A percentile compares a stretch with the other conserved stretches of the same genome.
Conservation (phyloP, 2,888 invertebrate species). For the Lacanobia wlatinum region DNA sequence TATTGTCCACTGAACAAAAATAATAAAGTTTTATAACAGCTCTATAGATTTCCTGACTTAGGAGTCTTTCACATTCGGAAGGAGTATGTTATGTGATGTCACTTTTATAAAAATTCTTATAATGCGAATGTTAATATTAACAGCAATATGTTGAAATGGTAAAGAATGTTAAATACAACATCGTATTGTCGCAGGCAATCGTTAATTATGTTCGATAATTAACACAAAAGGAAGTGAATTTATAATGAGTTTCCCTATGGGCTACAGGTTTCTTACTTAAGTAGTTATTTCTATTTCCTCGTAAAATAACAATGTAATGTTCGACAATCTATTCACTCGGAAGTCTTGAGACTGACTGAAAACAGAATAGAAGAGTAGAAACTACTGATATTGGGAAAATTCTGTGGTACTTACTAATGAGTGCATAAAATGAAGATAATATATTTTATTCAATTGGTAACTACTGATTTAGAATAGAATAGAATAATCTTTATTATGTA, state of each 20-base stretch:
- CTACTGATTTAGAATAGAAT: too few relatives aligned
- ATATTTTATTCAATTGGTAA: neutral
- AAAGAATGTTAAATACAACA: neutral
- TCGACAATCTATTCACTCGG: constrained; percentile 16
- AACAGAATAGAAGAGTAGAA: neutral
- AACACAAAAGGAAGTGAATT: constrained; percentile 50
- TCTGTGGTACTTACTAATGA: neutral
- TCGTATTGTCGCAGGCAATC: constrained; percentile 16
- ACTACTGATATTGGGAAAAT: neutral
- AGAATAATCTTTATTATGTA: too few relatives aligned
- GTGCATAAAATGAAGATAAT: neutral
- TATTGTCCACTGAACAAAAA: constrained; percentile 55
- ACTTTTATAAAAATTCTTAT: neutral
- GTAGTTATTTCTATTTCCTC: constrained; percentile 2
- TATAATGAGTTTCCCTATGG: constrained; percentile 41
- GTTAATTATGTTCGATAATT: constrained; percentile 42
- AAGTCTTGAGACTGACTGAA: constrained; percentile 22
- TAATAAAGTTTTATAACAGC: constrained; percentile 51
- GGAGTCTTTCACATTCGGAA: constrained; percentile 14
- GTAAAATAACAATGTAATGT: constrained; percentile 17
- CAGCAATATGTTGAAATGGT: neutral
- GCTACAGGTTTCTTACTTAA: constrained; percentile 14
- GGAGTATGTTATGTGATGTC: neutral
- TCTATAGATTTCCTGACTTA: constrained; percentile 29
- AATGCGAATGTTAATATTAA: neutral